Evolutionary conservation across 2,113 vertebrate species (phyloP).

Genomic region (Megaceryle torquata): DNA sequence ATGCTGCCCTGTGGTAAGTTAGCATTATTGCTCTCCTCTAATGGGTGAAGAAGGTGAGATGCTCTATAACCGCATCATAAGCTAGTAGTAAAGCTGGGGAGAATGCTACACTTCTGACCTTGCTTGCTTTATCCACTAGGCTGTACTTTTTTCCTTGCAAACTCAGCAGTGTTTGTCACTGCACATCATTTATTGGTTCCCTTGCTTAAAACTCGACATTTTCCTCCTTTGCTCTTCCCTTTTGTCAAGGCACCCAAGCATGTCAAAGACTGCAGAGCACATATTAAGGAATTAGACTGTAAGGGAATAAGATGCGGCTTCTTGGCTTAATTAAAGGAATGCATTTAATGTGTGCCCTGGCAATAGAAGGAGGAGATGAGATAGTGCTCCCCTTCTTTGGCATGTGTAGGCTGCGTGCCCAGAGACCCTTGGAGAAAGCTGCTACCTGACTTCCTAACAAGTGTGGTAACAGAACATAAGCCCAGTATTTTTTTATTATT

Average conservation of each 20-base stretch:
- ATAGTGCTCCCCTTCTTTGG: background rate
- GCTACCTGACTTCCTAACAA: background rate
- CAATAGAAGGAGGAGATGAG: background rate
- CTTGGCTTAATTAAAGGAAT: background rate
- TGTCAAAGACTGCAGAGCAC: background rate
- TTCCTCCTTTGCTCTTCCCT: background rate
- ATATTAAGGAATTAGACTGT: background rate
- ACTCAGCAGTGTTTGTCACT: background rate
- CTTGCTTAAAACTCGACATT: background rate
- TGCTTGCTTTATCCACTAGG: background rate
- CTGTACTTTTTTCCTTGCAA: background rate
- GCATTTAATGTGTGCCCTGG: background rate
- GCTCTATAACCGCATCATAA: background rate
- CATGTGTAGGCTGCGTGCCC: background rate
- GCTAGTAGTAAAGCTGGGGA: background rate
- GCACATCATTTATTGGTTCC: background rate
- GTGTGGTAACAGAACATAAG: background rate
- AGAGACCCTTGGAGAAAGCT: background rate
- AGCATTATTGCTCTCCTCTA: background rate
- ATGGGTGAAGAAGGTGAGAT: background rate
- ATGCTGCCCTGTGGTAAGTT: background rate
- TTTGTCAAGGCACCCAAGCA: background rate
- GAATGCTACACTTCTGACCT: background rate
- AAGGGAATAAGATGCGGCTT: background rate
- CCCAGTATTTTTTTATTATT: background rate